Percentiles rank a stretch among this genome's conserved stretches.
phyloP scores from a whole-genome alignment of 2,113 vertebrate genomes.

The Gambusia holbrooki region DNA sequence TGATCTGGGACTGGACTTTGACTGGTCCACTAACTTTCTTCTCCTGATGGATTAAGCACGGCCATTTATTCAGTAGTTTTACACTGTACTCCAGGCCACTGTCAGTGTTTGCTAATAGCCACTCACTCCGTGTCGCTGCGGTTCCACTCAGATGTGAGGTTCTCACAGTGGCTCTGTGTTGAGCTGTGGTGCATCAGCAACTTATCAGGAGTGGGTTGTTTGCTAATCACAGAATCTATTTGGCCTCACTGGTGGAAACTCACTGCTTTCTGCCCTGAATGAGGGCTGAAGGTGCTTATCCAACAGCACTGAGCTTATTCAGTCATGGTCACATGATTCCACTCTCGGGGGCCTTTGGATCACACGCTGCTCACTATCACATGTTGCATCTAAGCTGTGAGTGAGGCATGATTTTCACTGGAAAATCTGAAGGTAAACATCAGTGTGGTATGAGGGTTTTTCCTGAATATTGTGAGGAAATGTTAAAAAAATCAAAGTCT shows the following conservation, averaged over 20 bases:
- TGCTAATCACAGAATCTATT: not conserved
- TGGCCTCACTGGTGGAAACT: not conserved
- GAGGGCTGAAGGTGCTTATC: not conserved
- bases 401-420: not conserved
- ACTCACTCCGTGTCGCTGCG: not conserved
- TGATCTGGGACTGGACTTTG: not conserved
- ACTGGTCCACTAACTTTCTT: not conserved
- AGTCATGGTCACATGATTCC: slow-evolving; percentile 12
- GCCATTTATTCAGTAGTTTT: too few species aligned
- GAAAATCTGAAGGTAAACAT: not conserved
- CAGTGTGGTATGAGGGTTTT: not conserved
- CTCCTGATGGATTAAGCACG: not conserved
- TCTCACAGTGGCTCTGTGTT: not conserved
- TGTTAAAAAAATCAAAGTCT: too few species aligned
- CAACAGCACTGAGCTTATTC: not conserved
- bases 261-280: not conserved
- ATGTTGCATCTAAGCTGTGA: not conserved
- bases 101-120: not conserved
- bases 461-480: not conserved
- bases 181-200: not conserved
- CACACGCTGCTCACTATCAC: not conserved
- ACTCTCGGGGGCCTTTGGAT: not conserved
- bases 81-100: not conserved
- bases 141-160: too few species aligned
- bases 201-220: not conserved